Evolutionary conservation across 2,888 invertebrate genomes (phyloP).

Genomic region (Epinotia demarniana): DNA sequence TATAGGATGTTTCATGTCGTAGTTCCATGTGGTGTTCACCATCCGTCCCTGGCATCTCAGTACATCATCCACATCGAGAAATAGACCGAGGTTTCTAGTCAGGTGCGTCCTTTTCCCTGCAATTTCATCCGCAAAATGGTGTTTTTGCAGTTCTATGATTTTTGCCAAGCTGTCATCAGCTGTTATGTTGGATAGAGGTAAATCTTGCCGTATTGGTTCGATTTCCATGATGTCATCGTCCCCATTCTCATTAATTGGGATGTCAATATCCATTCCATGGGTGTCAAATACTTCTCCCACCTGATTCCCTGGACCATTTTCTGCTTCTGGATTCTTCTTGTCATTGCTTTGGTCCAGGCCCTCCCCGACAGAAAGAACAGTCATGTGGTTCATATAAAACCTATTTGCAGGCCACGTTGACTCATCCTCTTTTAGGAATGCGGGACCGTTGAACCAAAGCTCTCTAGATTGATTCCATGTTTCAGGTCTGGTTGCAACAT

Average conservation of each 20-base stretch:
- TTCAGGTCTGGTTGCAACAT: neutral
- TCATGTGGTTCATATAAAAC: too few relatives aligned
- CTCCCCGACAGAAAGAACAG: slow-evolving; percentile 4
- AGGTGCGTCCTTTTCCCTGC: too few relatives aligned
- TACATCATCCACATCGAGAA: slow-evolving; percentile 7
- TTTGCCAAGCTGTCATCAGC: too few relatives aligned
- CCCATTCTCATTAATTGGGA: too few relatives aligned
- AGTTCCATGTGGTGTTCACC: slow-evolving; percentile 5
- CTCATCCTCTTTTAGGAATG: neutral
- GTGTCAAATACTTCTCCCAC: neutral
- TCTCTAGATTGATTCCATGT: neutral
- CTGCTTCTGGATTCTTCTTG: neutral
- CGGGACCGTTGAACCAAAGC: neutral
- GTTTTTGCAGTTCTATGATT: too few relatives aligned
- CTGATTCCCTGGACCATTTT: neutral
- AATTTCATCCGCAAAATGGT: too few relatives aligned
- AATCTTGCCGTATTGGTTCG: too few relatives aligned
- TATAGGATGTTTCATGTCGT: slow-evolving; percentile 13
- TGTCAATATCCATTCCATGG: neutral
- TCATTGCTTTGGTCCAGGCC: neutral
- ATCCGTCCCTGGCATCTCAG: slow-evolving; percentile 5
- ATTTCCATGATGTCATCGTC: too few relatives aligned
- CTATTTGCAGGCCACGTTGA: neutral
- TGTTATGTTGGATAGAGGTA: too few relatives aligned
- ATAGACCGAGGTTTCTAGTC: neutral